A percentile compares a stretch with the other conserved stretches of the same genome.
Evolutionary conservation across 2,113 vertebrate species (phyloP).

Genomic region (Tautogolabrus adspersus): DNA sequence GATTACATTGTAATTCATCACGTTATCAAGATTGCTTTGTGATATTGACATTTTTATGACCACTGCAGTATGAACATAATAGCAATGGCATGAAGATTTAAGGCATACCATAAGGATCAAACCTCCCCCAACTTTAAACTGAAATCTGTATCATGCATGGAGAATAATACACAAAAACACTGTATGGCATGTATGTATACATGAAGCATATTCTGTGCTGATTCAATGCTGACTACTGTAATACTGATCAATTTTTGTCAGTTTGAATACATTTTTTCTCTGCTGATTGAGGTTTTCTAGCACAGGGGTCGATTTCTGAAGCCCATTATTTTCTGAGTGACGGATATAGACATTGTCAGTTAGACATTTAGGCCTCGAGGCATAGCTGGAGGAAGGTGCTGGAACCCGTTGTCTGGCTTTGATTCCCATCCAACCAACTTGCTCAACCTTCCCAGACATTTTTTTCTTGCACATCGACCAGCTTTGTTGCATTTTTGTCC

Average conservation of each 20-base stretch:
- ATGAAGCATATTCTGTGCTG: constrained; percentile 14
- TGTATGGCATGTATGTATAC: no score
- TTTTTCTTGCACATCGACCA: constrained; percentile 27
- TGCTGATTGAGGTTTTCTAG: constrained; percentile 68
- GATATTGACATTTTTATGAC: constrained; percentile 43
- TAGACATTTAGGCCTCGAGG: constrained; percentile 72
- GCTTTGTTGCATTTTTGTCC: constrained; percentile 57
- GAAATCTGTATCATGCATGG: not conserved
- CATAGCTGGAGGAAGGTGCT: constrained; percentile 69
- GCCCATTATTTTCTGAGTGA: constrained; percentile 76
- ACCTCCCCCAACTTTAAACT: not conserved
- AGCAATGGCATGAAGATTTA: constrained; percentile 12
- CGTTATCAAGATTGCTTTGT: constrained; percentile 41
- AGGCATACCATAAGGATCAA: not conserved
- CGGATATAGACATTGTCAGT: constrained; percentile 76
- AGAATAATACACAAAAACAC: no score
- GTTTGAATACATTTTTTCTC: constrained; percentile 58
- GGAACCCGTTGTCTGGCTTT: constrained; percentile 63
- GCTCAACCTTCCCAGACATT: constrained; percentile 36
- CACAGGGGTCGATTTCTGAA: constrained; percentile 66
- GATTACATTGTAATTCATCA: constrained; percentile 51
- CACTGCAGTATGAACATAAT: not conserved
- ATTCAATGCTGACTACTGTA: constrained; percentile 40
- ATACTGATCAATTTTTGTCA: constrained; percentile 70
- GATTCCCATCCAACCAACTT: constrained; percentile 67